Percentiles rank a stretch among this genome's conserved stretches.
These are phyloP conservation scores for Isichthys henryi DNA, from an alignment of 2,113 vertebrate species.

Conservation along the genomic window DNA sequence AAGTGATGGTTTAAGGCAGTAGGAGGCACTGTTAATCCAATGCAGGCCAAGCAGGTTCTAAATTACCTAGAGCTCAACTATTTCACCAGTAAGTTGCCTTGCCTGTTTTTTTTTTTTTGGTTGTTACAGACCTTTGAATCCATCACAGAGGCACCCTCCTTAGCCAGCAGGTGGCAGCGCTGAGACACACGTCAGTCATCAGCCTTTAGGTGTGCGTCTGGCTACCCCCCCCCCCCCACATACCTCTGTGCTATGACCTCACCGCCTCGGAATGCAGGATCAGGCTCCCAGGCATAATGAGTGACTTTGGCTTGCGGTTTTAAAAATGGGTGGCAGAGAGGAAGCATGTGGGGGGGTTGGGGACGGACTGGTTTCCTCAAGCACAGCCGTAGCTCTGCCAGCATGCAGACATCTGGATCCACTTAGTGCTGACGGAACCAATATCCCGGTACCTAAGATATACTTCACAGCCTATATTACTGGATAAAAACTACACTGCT, in stretches of 20 bases:
- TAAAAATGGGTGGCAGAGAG: neutral
- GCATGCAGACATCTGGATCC: neutral
- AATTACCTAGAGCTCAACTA: neutral
- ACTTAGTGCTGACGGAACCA: neutral
- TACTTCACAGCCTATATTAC: neutral
- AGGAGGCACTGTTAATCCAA: neutral
- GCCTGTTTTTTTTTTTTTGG: too few relatives aligned
- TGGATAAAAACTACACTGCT: neutral
- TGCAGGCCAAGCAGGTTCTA: neutral
- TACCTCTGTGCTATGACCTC: slow-evolving; percentile 31
- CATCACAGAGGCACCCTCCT: neutral
- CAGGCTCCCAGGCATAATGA: neutral
- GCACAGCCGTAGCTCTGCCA: neutral
- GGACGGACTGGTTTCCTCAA: neutral
- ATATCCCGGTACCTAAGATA: neutral
- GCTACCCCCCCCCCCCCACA: slow-evolving; percentile 20
- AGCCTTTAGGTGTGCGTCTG: neutral
- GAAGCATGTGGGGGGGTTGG: neutral
- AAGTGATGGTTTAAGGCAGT: neutral
- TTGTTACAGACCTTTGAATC: neutral
- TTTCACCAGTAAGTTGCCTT: neutral
- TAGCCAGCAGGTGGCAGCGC: slow-evolving; percentile 39
- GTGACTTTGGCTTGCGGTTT: neutral
- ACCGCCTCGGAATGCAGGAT: slow-evolving; percentile 19
- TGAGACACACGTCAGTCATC: neutral